A percentile compares a stretch with the other conserved stretches of the same genome.
phyloP scores from a whole-genome alignment of 2,888 invertebrate species.

The Ophioninae sp. region DNA sequence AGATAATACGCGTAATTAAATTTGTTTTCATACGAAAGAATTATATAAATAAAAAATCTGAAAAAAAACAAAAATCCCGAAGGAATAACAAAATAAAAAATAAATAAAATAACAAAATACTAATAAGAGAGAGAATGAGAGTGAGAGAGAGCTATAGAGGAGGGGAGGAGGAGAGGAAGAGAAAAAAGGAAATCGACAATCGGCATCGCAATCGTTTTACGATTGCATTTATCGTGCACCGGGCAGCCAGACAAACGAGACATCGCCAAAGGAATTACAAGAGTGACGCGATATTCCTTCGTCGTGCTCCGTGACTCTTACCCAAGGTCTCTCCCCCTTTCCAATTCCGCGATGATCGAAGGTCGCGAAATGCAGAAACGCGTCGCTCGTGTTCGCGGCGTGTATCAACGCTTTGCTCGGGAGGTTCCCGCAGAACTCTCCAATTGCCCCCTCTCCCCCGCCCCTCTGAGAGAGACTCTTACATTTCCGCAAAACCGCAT shows the following conservation, averaged over 20 bases:
- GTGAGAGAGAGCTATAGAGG: not conserved
- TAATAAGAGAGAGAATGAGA: not conserved
- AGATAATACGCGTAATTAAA: no score
- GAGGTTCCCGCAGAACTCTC: constrained; percentile 28
- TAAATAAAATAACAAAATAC: no score
- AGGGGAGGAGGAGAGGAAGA: not conserved
- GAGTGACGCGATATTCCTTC: constrained; percentile 52
- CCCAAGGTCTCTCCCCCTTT: constrained; percentile 78
- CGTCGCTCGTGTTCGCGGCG: not conserved
- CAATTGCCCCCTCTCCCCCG: constrained; percentile 13
- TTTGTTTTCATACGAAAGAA: no score
- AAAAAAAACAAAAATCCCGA: no score
- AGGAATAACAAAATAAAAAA: no score
- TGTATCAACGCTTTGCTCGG: not conserved
- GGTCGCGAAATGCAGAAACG: constrained; percentile 65
- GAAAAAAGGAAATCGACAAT: not conserved
- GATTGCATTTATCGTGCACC: constrained; percentile 64
- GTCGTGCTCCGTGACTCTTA: constrained; percentile 75
- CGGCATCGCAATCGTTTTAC: constrained; percentile 62
- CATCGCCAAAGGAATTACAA: constrained; percentile 24
- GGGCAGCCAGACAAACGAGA: constrained; percentile 21
- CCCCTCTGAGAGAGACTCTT: constrained; percentile 35
- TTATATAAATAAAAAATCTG: no score
- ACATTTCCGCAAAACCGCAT: constrained; percentile 57
- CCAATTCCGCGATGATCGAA: constrained; percentile 74